phyloP scores from a whole-genome alignment of 2,797 vertebrate species.

The Rhinogobio ventralis region DNA sequence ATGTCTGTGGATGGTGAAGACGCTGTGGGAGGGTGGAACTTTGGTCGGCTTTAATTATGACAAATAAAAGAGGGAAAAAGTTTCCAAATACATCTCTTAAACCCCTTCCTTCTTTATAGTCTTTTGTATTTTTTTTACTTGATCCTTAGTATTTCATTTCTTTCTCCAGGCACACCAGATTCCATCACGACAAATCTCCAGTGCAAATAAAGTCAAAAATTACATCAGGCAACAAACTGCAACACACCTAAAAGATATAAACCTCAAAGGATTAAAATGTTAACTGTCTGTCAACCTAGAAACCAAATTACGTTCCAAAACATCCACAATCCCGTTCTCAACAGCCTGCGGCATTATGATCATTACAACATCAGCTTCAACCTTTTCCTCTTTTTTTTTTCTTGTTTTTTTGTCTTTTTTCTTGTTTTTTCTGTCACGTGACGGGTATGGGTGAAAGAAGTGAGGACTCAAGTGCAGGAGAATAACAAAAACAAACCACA shows the following conservation, averaged over 20 bases:
- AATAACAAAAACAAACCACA: too few relatives aligned
- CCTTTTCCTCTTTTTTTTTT: not conserved
- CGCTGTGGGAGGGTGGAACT: not conserved
- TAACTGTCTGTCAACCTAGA: constrained; percentile 12
- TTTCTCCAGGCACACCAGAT: not conserved
- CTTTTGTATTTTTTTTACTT: not conserved
- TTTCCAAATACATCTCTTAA: not conserved
- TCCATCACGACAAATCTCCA: not conserved
- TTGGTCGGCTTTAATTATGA: constrained; percentile 20
- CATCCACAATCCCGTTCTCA: not conserved
- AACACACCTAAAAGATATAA: not conserved
- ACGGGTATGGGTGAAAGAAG: too few relatives aligned
- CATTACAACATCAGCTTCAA: not conserved
- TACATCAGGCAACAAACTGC: not conserved
- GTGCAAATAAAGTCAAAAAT: not conserved
- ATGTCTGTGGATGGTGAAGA: constrained; percentile 1
- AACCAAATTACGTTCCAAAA: not conserved
- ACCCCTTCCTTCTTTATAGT: not conserved
- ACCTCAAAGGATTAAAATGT: not conserved
- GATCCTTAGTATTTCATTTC: not conserved
- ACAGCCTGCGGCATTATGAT: not conserved
- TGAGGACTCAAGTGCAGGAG: too few relatives aligned
- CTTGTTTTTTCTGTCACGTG: too few relatives aligned
- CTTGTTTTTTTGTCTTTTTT: too few relatives aligned
- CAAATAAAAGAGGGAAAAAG: not conserved